A percentile compares a stretch with the other conserved stretches of the same genome.
phyloP scores from a whole-genome alignment of 2,888 invertebrate species.

The Trachelus troglodyta region DNA sequence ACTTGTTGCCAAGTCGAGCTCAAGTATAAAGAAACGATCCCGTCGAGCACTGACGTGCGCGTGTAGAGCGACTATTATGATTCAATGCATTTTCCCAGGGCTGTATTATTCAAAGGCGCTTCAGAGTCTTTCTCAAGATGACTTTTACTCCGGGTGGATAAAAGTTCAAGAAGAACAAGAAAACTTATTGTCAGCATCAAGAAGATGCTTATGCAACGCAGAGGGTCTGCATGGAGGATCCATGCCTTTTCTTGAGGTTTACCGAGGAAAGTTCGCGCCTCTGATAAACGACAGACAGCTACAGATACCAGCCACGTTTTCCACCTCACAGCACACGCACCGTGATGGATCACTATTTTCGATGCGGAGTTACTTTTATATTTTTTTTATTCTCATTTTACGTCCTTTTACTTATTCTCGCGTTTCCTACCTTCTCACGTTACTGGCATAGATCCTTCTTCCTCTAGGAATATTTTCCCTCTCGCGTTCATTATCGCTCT shows the following conservation, averaged over 20 bases:
- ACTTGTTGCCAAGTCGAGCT: not conserved
- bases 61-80: not conserved
- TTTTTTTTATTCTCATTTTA: not conserved
- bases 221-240: not conserved
- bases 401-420: not conserved
- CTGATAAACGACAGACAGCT: not conserved
- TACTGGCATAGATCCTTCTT: not conserved
- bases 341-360: not conserved
- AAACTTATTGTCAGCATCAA: not conserved
- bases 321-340: not conserved
- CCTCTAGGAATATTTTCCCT: not conserved
- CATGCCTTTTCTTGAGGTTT: not conserved
- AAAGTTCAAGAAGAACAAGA: not conserved
- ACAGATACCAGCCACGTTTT: not conserved
- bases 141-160: not conserved
- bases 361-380: not conserved
- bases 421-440: not conserved
- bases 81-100: not conserved
- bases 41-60: not conserved
- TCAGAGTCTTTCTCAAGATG: not conserved
- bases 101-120: not conserved
- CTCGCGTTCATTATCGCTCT: not conserved
- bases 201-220: not conserved
- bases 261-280: not conserved
- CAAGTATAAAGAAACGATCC: not conserved